These are phyloP conservation scores for Abscondita cerata DNA, from an alignment of 2,888 invertebrate genomes.

Conservation along the genomic window DNA sequence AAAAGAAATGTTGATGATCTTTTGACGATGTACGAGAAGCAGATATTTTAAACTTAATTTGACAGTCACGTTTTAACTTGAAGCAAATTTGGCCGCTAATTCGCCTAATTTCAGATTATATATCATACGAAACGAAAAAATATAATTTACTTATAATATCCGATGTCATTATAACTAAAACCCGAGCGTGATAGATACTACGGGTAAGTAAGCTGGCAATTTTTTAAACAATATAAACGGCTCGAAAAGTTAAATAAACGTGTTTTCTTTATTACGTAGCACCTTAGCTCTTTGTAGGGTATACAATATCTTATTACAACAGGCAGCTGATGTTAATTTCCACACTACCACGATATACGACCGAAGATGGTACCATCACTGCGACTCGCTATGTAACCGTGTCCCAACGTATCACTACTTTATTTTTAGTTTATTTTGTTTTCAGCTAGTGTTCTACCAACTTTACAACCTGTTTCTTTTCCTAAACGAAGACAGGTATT, in stretches of 20 bases:
- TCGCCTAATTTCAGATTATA: conserved; percentile 3
- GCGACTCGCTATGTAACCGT: conserved; percentile 33
- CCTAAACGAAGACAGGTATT: not conserved
- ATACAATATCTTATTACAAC: conserved; percentile 53
- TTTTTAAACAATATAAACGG: conserved; percentile 38
- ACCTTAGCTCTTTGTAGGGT: conserved; percentile 34
- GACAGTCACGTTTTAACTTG: conserved; percentile 12
- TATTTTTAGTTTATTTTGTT: conserved; percentile 8
- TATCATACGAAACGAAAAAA: not conserved
- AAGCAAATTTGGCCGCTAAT: conserved; percentile 9
- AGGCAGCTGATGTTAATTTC: conserved; percentile 51
- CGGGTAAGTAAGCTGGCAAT: conserved; percentile 13
- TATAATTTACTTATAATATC: conserved; percentile 9
- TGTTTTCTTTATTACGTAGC: conserved; percentile 43
- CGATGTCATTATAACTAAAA: conserved; percentile 1
- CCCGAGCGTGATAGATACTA: conserved; percentile 20
- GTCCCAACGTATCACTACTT: conserved; percentile 18
- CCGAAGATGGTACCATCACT: conserved; percentile 29
- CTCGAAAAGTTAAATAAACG: conserved; percentile 48
- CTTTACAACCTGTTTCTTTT: conserved; percentile 3
- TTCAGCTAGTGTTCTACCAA: not conserved
- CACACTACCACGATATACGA: conserved; percentile 47
- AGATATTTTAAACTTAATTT: conserved; percentile 11
- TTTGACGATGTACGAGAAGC: conserved; percentile 7
- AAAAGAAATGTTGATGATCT: conserved; percentile 7